Evolutionary conservation across 2,113 vertebrate species (phyloP), one percentile per base, ranked within the genome.

Genomic region (Notarius quadriscutis): DNA sequence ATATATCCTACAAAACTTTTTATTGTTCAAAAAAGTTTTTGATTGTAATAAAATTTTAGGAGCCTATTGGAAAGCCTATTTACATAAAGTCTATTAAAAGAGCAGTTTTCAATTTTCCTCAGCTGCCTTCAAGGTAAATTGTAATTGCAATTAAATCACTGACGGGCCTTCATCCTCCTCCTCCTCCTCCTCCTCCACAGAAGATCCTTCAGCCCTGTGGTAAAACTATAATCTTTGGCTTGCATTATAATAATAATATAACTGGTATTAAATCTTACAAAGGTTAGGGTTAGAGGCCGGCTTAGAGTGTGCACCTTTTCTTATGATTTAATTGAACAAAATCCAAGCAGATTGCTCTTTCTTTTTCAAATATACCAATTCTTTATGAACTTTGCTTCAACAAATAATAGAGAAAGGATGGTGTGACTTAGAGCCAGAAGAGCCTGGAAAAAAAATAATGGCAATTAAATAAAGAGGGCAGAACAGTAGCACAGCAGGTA

Each of bases 71-170:
- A 15, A 75, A 50, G 5, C 5, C 15, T 17, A 71, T 71, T 69
- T 15, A 71, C 67, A 17, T 34, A 71, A 51, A 71, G 5, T 27
- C 4, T 71, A 27, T 71, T 34, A 71, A 30, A 22, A 14, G 41
- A 75, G 48, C 72, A 75, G 48, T 75, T 75, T 75, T 10, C 51
- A 22, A 74, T 74, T 75, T 51, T 51, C 48, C 72, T n/a, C 9
- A 25, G 48, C 72, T 75, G 48, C 72, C 20, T 75, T 50, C 41
- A 75, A 75, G 9, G 20, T 51, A 25, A 25, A 51, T 75, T 75
- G 72, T 22, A 75, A 25, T 51, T 75, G 72, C 72, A 75, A n/a
- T 75, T 12, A 75, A 75, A 22, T 75, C 20, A 50, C 72, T 75
- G 72, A 75, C 10, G 12, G 25, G 72, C 9, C 65, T 30, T 69